Evolutionary conservation across 2,797 vertebrate species (phyloP), one percentile per base, ranked within the genome.

Genomic region (Salmo trutta): DNA sequence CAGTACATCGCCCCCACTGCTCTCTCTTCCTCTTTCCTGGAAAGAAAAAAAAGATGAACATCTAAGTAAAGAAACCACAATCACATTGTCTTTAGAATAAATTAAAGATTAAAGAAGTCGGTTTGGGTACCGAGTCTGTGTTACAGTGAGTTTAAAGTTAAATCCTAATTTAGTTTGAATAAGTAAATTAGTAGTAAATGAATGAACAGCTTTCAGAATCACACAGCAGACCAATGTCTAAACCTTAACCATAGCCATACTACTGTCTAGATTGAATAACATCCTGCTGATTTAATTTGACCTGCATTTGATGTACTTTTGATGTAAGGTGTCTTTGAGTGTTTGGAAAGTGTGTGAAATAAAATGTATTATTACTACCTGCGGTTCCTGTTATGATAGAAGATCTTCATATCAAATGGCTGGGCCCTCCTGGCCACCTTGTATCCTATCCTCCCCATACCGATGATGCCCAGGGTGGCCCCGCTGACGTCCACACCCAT

Each of bases 361-460:
- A 3, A 21, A n/a, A 31, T 29, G 27, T 66, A 29, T 12, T 66
- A 31, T 56, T 21, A 21, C 4, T 90, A 95, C 95, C 94, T 95
- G 81, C 36, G 88, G 53, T 79, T 93, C 82, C 95, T 91, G 75
- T 94, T 96, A 82, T 95, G 92, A 87, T 95, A 96, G 71, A 95
- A 81, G 85, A 96, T 93, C 77, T 93, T 94, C 95, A 96, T 96
- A 6, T 96, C 93, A 88, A 96, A 96, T 17, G 86, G 91, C 86
- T 79, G 90, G 36, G 94, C 94, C 85, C 93, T 90, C 85, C 92
- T 80, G 1, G 94, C 95, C 19, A 96, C 82, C 76, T 93, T 95
- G 74, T 92, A 95, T 56, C 94, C 95, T 53, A 96, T 94, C 27
- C 81, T 73, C 5, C 95, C 95, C 95, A 96, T 94, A 76, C 95